Evolutionary conservation across 2,888 invertebrate species (phyloP), one percentile per base, ranked within the genome.

Genomic region (Cheilosia grossa): DNA sequence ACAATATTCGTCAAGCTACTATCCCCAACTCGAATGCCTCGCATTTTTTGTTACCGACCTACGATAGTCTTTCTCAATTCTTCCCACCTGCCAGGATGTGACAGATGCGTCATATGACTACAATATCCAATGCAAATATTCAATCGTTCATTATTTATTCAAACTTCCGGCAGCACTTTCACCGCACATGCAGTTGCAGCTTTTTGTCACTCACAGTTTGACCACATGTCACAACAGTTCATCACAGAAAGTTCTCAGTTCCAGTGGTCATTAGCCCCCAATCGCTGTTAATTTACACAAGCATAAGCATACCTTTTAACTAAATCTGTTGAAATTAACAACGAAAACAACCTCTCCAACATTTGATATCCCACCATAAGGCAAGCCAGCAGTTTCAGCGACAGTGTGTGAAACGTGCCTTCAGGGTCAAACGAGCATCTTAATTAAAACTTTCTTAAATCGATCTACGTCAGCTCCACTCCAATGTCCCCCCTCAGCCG

Each of bases 391-490:
- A 33, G 24, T 44, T 61, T 73, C 49, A 30, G 37, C 33, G 66
- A 61, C n/a, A 37, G 24, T 21, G 53, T 66, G 54, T 53, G 17
- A 66, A 78, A 47, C 66, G 19, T 42, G 56, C 21, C 72, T 77
- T 54, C 78, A 82, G 82, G 78, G 78, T 78, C 82, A 82, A 82
- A 72, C 40, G 66, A 27, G 30, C 44, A 69, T 70, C 51, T 56
- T 64, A 73, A 79, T 69, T 79, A 69, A 82, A 82, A 82, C 82
- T 83, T 83, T 79, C 82, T 73, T 79, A 73, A 69, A 73, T 79
- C 58, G 21, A 56, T 64, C 53, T 37, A n/a, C 51, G 17, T 15
- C 40, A 58, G n/a, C 37, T 69, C 19, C 53, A 30, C 63, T 17
- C 53, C n/a, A 7, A 40, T 42, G 51, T 61, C 21, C 47, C 54